These are phyloP conservation scores for Otolemur garnettii DNA, from an alignment of 2,113 vertebrate genomes.

Conservation along the genomic window DNA sequence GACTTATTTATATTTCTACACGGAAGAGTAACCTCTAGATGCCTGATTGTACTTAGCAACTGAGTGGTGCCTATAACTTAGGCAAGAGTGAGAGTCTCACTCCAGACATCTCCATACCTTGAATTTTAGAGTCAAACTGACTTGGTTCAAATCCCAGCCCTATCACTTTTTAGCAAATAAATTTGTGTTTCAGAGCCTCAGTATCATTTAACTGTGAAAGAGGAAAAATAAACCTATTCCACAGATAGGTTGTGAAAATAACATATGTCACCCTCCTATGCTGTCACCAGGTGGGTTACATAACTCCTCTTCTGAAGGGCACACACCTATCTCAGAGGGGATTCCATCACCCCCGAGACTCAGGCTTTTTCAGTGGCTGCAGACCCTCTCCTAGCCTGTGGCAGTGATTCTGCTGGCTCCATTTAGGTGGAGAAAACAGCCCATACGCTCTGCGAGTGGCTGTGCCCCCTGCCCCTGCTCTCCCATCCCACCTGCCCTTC, in stretches of 20 bases:
- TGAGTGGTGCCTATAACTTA: background rate
- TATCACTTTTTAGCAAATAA: background rate
- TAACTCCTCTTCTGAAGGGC: background rate
- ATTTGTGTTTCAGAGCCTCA: background rate
- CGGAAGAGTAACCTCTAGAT: background rate
- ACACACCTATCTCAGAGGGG: background rate
- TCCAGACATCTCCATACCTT: background rate
- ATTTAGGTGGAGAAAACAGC: background rate
- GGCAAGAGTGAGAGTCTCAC: background rate
- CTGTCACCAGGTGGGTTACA: background rate
- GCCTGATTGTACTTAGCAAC: background rate
- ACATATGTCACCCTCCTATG: background rate
- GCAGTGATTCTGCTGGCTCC: background rate
- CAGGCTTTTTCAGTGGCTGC: background rate
- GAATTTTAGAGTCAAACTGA: constrained; percentile 1
- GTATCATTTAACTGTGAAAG: background rate
- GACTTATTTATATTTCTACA: background rate
- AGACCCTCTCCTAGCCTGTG: background rate
- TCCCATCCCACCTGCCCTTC: background rate
- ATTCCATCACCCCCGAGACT: background rate
- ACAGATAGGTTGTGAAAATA: background rate
- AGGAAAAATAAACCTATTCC: background rate
- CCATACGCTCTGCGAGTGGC: background rate
- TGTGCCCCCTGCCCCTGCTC: background rate
- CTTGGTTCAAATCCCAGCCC: background rate